Conservation (phyloP, 2,797 vertebrate species). For the Rhinatrema bivittatum region DNA sequence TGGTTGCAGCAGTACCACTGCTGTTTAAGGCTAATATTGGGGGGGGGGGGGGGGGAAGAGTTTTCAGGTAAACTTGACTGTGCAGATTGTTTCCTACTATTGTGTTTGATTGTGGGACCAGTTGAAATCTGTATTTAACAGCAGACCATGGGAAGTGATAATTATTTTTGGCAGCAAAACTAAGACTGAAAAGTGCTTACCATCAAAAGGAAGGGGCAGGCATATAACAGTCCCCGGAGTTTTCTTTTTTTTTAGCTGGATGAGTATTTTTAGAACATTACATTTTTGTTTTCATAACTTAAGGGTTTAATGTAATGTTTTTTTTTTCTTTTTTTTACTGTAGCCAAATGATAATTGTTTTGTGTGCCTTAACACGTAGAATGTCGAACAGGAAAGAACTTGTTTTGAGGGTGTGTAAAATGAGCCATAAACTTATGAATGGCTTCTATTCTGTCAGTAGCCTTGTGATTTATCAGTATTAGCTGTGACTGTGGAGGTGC, state of each 20-base stretch:
- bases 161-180: slow-evolving; percentile 3
- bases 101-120: too few relatives aligned
- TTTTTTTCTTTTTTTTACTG: slow-evolving; percentile 1
- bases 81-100: too few relatives aligned
- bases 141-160: neutral
- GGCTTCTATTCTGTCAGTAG: neutral
- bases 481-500: too few relatives aligned
- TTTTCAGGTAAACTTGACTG: too few relatives aligned
- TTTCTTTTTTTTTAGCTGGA: accelerated
- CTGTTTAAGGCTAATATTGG: too few relatives aligned
- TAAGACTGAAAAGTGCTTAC: neutral
- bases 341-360: neutral
- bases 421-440: neutral
- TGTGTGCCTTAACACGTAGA: neutral
- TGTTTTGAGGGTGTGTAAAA: neutral
- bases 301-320: neutral
- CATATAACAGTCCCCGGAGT: accelerated
- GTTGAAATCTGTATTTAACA: neutral
- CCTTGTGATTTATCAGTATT: too few relatives aligned
- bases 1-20: too few relatives aligned
- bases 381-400: slow-evolving; percentile 12
- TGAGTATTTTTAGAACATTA: neutral
- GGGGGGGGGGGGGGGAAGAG: too few relatives aligned
- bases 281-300: neutral
- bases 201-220: neutral